Conservation (phyloP, 2,797 vertebrate species). For the Danionella dracula region DNA sequence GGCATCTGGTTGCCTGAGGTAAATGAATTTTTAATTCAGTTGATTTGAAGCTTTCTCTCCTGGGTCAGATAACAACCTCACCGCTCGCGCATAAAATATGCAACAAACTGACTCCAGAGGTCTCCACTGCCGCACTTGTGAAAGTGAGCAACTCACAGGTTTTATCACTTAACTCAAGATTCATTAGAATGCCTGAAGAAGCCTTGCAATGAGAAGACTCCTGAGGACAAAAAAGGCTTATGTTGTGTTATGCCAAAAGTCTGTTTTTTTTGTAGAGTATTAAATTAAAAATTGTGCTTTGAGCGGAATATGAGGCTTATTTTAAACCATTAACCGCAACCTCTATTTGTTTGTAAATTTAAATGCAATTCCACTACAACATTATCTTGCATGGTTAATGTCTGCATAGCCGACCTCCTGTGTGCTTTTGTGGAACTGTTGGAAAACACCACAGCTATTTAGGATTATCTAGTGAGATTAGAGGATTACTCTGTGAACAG, state of each 20-base stretch:
- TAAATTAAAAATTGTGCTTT: no score
- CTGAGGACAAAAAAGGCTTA: no score
- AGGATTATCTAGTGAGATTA: constrained; percentile 72
- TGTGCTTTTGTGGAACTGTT: constrained; percentile 35
- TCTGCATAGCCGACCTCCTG: no score
- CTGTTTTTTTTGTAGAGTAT: no score
- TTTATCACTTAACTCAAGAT: background rate
- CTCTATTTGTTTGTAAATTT: no score
- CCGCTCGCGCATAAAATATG: constrained; percentile 23
- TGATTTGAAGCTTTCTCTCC: constrained; percentile 28
- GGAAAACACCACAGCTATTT: constrained; percentile 58
- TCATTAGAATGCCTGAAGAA: background rate
- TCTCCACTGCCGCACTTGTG: background rate
- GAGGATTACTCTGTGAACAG: constrained; percentile 65
- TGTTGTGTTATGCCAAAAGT: no score
- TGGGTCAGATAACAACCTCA: constrained; percentile 22
- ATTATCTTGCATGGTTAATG: no score
- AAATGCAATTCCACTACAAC: no score
- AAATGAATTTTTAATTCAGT: constrained; percentile 33
- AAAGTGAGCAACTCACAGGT: background rate
- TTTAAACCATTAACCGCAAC: no score
- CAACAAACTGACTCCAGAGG: background rate
- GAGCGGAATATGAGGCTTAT: no score
- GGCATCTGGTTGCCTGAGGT: background rate
- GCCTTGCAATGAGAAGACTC: no score